Evolutionary conservation across 2,113 vertebrate species (phyloP).

Genomic region (Lampris incognitus): DNA sequence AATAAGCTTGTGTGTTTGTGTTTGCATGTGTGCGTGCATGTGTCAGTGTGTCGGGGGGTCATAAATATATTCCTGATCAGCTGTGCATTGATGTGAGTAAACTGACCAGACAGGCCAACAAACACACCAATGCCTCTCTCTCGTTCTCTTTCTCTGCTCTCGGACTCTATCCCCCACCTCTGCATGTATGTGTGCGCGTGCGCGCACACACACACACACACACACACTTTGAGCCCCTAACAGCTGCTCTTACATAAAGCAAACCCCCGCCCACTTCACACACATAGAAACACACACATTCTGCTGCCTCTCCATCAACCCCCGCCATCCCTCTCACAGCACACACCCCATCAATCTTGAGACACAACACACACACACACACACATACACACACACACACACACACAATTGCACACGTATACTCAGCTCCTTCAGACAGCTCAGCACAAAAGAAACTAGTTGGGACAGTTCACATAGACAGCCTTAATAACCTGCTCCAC

Average conservation of each 20-base stretch:
- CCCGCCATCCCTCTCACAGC: slow-evolving; percentile 14
- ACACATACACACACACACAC: slow-evolving; percentile 12
- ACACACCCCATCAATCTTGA: slow-evolving; percentile 36
- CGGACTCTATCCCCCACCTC: slow-evolving; percentile 1
- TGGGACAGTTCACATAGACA: not conserved
- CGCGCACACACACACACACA: too few relatives aligned
- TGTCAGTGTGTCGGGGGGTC: slow-evolving; percentile 12
- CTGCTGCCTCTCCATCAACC: not conserved
- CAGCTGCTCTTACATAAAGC: slow-evolving; percentile 56
- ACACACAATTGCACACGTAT: not conserved
- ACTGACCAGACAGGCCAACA: slow-evolving; percentile 45
- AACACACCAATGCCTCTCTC: slow-evolving; percentile 7
- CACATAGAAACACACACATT: slow-evolving; percentile 31
- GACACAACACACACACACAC: slow-evolving; percentile 26
- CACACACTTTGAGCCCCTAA: slow-evolving; percentile 32
- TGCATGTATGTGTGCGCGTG: not conserved
- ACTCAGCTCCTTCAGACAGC: not conserved
- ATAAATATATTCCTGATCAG: slow-evolving; percentile 67
- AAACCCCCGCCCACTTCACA: slow-evolving; percentile 35
- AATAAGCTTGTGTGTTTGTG: not conserved
- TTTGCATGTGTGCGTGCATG: not conserved
- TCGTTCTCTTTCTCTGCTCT: slow-evolving; percentile 15
- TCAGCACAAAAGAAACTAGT: not conserved
- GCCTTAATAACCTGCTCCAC: slow-evolving; percentile 13
- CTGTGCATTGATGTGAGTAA: slow-evolving; percentile 21